Evolutionary conservation across 2,888 invertebrate species (phyloP).

Genomic region (Amblyteles armatorius): DNA sequence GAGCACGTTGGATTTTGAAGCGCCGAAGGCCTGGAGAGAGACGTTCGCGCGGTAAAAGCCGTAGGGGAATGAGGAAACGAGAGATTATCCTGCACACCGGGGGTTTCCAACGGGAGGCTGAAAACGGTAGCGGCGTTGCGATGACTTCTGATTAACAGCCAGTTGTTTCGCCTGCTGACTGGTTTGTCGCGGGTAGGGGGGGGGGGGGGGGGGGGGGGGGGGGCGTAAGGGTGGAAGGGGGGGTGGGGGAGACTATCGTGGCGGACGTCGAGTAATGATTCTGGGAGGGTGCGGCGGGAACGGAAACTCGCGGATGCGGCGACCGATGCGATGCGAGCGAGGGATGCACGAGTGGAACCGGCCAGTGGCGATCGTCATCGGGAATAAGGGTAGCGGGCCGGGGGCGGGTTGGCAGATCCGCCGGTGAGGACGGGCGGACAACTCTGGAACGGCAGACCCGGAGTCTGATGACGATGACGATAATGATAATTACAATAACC

Average conservation of each 20-base stretch:
- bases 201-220: constrained; percentile 22
- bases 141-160: constrained; percentile 84
- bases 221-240: constrained; percentile 57
- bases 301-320: constrained; percentile 75
- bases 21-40: not conserved
- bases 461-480: constrained; percentile 73
- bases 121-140: constrained; percentile 64
- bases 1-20: not conserved
- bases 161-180: constrained; percentile 80
- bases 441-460: constrained; percentile 55
- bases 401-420: constrained; percentile 64
- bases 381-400: constrained; percentile 65
- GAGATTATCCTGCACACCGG: constrained; percentile 32
- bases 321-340: constrained; percentile 49
- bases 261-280: constrained; percentile 84
- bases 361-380: constrained; percentile 39
- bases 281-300: constrained; percentile 79
- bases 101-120: constrained; percentile 63
- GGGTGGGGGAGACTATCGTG: constrained; percentile 78
- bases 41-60: not conserved
- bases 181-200: constrained; percentile 34
- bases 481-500: constrained; percentile 80
- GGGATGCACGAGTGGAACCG: constrained; percentile 46
- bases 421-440: constrained; percentile 59
- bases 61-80: constrained; percentile 32